phyloP scores from a whole-genome alignment of 2,113 vertebrate genomes.

The Epinephelus cyanopodus region DNA sequence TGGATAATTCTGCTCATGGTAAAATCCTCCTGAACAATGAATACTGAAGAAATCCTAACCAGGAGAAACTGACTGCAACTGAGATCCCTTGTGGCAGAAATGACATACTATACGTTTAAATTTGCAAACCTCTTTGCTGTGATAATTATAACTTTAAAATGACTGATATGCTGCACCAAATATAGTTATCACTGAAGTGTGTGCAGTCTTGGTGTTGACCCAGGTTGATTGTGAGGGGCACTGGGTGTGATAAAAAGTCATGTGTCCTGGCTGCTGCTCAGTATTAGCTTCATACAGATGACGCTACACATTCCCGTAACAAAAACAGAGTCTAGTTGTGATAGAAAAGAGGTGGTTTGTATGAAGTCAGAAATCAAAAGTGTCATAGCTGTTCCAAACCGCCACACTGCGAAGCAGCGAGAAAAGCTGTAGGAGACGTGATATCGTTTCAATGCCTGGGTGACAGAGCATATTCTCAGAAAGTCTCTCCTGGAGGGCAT shows the following conservation, averaged over 20 bases:
- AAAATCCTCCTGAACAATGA: too few species aligned
- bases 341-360: not conserved
- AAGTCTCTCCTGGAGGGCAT: not conserved
- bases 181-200: not conserved
- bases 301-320: not conserved
- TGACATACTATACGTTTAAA: not conserved
- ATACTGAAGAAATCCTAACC: too few species aligned
- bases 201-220: not conserved
- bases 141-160: not conserved
- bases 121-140: not conserved
- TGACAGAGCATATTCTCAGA: not conserved
- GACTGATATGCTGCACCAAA: not conserved
- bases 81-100: too few species aligned
- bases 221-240: not conserved
- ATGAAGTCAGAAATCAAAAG: not conserved
- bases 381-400: not conserved
- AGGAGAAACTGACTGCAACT: too few species aligned
- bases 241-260: constrained; percentile 18
- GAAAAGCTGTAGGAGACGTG: not conserved
- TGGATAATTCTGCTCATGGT: too few species aligned
- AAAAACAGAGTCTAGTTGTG: not conserved
- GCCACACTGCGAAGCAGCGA: not conserved
- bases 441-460: not conserved
- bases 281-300: constrained; percentile 27
- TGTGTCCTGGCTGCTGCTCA: not conserved